These are phyloP conservation scores for Nyctalus aviator DNA, from an alignment of 2,797 vertebrate species.

Conservation along the genomic window DNA sequence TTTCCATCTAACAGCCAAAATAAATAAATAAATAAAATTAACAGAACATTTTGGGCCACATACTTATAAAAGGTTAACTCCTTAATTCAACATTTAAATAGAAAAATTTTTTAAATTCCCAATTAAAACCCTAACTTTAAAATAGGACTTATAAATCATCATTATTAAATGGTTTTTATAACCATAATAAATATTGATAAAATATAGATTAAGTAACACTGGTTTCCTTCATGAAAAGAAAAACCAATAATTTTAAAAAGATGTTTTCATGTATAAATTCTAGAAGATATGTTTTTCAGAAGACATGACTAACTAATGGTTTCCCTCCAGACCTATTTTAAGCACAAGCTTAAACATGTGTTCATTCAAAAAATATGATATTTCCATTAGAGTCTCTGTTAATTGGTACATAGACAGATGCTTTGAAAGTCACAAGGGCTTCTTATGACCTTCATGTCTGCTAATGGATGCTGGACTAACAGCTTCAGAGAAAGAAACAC, in stretches of 20 bases:
- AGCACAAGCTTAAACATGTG: background rate
- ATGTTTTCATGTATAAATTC: slow-evolving; percentile 8
- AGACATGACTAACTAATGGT: background rate
- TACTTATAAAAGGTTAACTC: slow-evolving; percentile 22
- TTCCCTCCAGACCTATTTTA: slow-evolving; percentile 44
- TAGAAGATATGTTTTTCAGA: slow-evolving; percentile 45
- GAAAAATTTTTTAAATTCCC: background rate
- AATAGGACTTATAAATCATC: background rate
- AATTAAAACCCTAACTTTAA: slow-evolving; percentile 5
- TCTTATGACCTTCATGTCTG: background rate
- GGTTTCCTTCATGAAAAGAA: slow-evolving; percentile 44
- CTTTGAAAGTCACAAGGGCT: slow-evolving; percentile 3
- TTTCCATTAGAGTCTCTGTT: slow-evolving; percentile 11
- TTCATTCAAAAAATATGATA: background rate
- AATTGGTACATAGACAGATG: background rate
- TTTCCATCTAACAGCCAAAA: no score
- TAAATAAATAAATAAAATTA: background rate
- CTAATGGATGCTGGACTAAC: background rate
- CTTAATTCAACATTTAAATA: slow-evolving; percentile 50
- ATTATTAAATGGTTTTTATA: slow-evolving; percentile 13
- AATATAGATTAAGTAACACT: background rate
- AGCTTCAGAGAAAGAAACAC: background rate
- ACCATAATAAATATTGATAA: slow-evolving; percentile 43
- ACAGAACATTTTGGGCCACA: background rate
- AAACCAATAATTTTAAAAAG: background rate